Conservation (phyloP, 2,797 vertebrate genomes). For the Geotria australis region DNA sequence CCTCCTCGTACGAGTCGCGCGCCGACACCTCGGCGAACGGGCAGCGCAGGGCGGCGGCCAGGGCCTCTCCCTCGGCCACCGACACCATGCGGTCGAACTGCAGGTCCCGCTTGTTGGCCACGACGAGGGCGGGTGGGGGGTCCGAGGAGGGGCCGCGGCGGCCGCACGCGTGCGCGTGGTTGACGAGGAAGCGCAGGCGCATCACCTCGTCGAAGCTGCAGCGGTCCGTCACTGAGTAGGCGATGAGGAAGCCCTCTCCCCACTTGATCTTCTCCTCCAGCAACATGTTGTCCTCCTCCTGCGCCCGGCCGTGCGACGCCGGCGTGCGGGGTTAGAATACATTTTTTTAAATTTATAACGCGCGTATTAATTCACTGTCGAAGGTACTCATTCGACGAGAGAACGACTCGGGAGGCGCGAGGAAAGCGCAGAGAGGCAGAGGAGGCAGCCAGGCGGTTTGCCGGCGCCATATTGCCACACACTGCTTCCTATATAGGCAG, state of each 20-base stretch:
- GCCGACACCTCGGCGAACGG: constrained; percentile 23
- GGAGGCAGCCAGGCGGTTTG: no score
- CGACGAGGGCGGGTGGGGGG: constrained; percentile 10
- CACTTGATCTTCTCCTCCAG: constrained; percentile 36
- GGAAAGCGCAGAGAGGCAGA: no score
- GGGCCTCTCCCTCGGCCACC: constrained; percentile 12
- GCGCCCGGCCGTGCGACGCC: not conserved
- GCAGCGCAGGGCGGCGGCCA: constrained; percentile 16
- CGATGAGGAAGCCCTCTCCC: constrained; percentile 23
- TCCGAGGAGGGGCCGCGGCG: constrained; percentile 10
- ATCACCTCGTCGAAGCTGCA: constrained; percentile 33
- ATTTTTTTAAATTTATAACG: no score
- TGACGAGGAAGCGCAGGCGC: constrained; percentile 25
- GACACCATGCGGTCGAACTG: constrained; percentile 30
- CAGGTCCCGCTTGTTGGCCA: constrained; percentile 29
- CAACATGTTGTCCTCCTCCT: constrained; percentile 30
- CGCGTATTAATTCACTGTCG: no score
- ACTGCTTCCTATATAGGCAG: no score
- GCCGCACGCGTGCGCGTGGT: constrained; percentile 15
- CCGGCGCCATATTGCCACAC: no score
- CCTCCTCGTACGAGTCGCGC: constrained; percentile 22
- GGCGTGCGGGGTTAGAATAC: no score
- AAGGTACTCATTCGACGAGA: no score
- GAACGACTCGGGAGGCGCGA: no score
- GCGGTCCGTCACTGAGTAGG: constrained; percentile 26